Conservation (phyloP, 1,140 invertebrate genomes). For the Pygmarrhopalites habei region DNA sequence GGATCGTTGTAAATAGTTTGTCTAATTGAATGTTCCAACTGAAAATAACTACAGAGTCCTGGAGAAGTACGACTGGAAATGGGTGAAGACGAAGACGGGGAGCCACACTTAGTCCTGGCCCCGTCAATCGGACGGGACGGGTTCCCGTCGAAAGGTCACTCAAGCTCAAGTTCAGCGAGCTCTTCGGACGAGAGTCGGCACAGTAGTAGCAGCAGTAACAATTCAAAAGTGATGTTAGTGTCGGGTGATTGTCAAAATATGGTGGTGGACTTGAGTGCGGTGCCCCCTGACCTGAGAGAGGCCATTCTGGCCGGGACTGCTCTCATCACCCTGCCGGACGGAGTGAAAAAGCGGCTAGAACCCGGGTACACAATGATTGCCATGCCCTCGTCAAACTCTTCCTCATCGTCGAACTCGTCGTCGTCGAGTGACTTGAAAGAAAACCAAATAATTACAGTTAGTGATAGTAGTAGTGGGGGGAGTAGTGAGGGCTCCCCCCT, state of each 20-base stretch:
- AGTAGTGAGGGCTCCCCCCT: conserved; percentile 10
- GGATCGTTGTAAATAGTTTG: too few species aligned
- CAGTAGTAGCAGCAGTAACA: not conserved
- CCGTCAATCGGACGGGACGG: not conserved
- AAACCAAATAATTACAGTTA: conserved; percentile 7
- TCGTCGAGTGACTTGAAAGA: conserved; percentile 6
- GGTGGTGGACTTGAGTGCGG: conserved; percentile 36
- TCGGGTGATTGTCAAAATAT: conserved; percentile 39
- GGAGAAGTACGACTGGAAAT: conserved; percentile 28
- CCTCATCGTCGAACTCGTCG: not conserved
- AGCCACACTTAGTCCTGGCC: conserved; percentile 9
- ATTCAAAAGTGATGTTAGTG: conserved; percentile 37
- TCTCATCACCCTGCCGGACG: conserved; percentile 32
- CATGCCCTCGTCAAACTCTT: conserved; percentile 21
- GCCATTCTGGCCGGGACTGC: conserved; percentile 38
- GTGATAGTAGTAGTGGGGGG: conserved; percentile 1
- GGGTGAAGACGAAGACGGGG: conserved; percentile 17
- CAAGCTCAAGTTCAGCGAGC: not conserved
- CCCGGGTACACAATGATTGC: conserved; percentile 37
- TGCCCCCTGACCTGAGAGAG: conserved; percentile 33
- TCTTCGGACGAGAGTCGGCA: conserved; percentile 6
- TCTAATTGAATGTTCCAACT: not conserved
- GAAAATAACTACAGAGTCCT: conserved; percentile 21
- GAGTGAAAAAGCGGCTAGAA: conserved; percentile 20
- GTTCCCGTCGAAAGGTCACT: not conserved